Evolutionary conservation across 2,888 invertebrate genomes (phyloP), one percentile per base, ranked within the genome.

Genomic region (Phengaris arion): DNA sequence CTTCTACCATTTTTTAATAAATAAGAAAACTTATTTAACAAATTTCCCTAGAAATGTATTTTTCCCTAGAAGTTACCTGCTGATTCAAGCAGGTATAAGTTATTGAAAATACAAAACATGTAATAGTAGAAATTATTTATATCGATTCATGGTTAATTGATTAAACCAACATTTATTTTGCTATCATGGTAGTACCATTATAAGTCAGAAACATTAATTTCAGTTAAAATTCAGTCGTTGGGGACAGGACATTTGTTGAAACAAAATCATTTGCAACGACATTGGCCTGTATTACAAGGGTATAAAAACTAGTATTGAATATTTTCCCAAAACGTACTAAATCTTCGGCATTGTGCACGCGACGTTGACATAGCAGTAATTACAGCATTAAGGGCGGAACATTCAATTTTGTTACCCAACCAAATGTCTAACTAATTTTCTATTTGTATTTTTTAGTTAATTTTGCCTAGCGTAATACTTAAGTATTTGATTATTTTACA

Each of bases 281-380:
- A 15, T 48, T 68, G 7, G 15, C 45, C 68, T 68, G 76, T 77
- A 46, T 69, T 15, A 1, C 69, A 13, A 45, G 3, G n/a, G 8
- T 51, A 76, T 79, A 80, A 76, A 76, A 77, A 46, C 74, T 73
- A 78, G n/a, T 76, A 74, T 79, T 54, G 76, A 35, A 22, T 54
- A 9, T 64, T 52, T 15, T 2, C 74, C 70, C 72, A 68, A 15
- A 76, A 76, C 15, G n/a, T 57, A 64, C 73, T 74, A 77, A 79
- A 79, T 80, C 78, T 77, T 78, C 77, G 74, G 76, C 73, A 76
- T 77, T 78, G 76, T 79, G 81, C 85, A 85, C 85, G 85, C 85
- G 80, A 85, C 77, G 79, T 80, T 78, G 80, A 80, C 83, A 83
- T 83, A 84, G 83, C 81, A 79, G 74, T 84, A 83, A 85, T 85